Evolutionary conservation across 2,888 invertebrate genomes (phyloP), one percentile per base, ranked within the genome.

Genomic region (Chrysomela aeneicollis): DNA sequence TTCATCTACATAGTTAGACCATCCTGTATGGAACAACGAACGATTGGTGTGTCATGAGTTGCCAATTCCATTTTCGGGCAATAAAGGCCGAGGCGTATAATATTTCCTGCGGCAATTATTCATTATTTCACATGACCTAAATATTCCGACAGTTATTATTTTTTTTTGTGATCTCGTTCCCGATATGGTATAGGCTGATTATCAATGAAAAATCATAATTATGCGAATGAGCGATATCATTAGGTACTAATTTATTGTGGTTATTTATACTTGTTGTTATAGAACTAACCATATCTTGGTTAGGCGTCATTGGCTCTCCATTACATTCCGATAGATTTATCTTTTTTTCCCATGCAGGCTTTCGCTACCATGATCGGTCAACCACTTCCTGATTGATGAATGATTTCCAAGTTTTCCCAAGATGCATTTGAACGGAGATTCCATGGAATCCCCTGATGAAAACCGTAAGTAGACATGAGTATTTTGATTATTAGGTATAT

Each of bases 341-440:
- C 5, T 12, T 12, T n/a, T 12, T 21, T 12, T 54, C n/a, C 26
- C 6, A 5, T 61, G 2, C 62, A 66, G 66, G 59, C 9, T 59
- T 17, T 26, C 47, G 32, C 42, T 26, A 51, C 12, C 22, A 61
- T 62, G 66, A 59, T 47, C 46, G 22, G 17, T 17, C n/a, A 26
- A 26, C 26, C 26, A 26, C 26, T 26, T 26, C 26, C 3, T 6
- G 26, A 26, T 26, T 26, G 22, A 55, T n/a, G n/a, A n/a, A 37
- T 6, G 22, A 55, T 22, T 55, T 55, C 37, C 55, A 12, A 21
- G 35, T 37, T 55, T 10, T 58, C 22, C 51, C 49, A 76, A 70
- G 49, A 80, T 81, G 81, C 81, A 79, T 71, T 74, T 81, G 68
- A 80, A 79, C 74, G 80, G 81, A 63, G 78, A 81, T 71, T 79